Evolutionary conservation across 2,113 vertebrate species (phyloP).

Genomic region (Lophura nycthemera): DNA sequence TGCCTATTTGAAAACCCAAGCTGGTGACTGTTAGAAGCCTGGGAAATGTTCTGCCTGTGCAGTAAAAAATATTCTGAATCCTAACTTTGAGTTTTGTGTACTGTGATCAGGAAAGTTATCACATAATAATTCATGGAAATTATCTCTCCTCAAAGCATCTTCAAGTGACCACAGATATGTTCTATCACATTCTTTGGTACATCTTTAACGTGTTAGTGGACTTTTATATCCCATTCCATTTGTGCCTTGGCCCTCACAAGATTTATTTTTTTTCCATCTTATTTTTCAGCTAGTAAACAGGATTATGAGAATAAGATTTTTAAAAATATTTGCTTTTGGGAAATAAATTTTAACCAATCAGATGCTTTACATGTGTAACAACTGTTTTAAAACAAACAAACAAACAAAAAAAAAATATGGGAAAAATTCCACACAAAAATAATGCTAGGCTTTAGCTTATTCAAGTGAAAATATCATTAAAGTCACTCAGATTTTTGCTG

Average conservation of each 20-base stretch:
- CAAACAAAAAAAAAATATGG: not conserved
- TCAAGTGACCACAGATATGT: slow-evolving; percentile 51
- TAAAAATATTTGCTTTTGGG: not conserved
- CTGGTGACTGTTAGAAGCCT: not conserved
- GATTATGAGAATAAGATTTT: slow-evolving; percentile 9
- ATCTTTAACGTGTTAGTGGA: slow-evolving; percentile 57
- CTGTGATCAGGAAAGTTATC: slow-evolving; percentile 35
- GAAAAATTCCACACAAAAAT: not conserved
- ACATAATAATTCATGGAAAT: slow-evolving; percentile 62
- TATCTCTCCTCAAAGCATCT: slow-evolving; percentile 47
- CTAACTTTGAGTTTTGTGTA: slow-evolving; percentile 21
- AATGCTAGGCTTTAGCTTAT: not conserved
- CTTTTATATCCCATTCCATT: slow-evolving; percentile 37
- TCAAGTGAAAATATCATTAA: not conserved
- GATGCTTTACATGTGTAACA: not conserved
- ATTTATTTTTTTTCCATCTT: not conserved
- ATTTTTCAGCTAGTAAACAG: slow-evolving; percentile 16
- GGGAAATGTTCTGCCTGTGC: slow-evolving; percentile 13
- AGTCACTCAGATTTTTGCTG: not conserved
- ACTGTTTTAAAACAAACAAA: slow-evolving; percentile 12
- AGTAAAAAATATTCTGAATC: not conserved
- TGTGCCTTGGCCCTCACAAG: not conserved
- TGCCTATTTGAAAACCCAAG: slow-evolving; percentile 6
- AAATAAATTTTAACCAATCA: not conserved
- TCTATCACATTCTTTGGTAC: slow-evolving; percentile 19